Evolutionary conservation across 2,113 vertebrate species (phyloP).

Genomic region (Tetrax tetrax): DNA sequence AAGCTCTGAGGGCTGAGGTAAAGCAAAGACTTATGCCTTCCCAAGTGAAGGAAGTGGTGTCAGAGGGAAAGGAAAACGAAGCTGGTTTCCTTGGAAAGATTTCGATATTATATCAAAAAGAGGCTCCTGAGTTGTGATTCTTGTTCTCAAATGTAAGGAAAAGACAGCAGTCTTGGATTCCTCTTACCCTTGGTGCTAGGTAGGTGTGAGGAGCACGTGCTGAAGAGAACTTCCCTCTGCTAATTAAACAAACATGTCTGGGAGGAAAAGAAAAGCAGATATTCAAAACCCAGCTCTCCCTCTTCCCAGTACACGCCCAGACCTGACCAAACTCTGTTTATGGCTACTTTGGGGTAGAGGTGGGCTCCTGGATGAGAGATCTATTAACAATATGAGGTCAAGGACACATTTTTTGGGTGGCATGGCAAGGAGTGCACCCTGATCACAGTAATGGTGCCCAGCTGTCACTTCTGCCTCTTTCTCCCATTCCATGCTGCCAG

Average conservation of each 20-base stretch:
- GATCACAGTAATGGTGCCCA: not conserved
- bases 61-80: not conserved
- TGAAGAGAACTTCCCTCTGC: not conserved
- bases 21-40: not conserved
- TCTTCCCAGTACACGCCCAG: not conserved
- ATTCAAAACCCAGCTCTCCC: not conserved
- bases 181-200: too few species aligned
- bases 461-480: not conserved
- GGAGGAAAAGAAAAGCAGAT: not conserved
- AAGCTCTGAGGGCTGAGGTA: not conserved
- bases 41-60: not conserved
- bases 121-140: not conserved
- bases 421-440: accelerated
- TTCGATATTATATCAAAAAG: not conserved
- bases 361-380: not conserved
- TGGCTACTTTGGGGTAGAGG: not conserved
- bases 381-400: not conserved
- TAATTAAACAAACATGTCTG: not conserved
- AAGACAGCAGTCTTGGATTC: not conserved
- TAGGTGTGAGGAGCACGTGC: accelerated
- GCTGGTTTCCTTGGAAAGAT: not conserved
- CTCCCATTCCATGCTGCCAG: not conserved
- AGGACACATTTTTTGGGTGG: not conserved
- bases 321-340: not conserved
- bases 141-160: not conserved